Base-by-base conservation (phyloP, 2,797 vertebrate genomes). In the Eleutherodactylus coqui region DNA sequence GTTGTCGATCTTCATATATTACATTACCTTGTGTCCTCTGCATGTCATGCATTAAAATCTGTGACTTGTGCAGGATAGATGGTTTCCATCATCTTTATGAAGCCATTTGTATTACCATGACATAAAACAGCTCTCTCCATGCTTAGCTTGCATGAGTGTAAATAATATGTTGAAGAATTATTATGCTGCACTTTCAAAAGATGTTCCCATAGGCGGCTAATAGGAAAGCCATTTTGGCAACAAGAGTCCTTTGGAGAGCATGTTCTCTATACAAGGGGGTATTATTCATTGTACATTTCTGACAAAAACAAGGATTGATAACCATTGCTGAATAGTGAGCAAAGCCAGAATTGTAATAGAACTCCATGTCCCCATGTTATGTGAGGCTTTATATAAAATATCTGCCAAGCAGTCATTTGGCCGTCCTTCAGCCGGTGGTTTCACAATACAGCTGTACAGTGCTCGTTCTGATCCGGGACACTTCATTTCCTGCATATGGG, bases 91-190 rank as follows among this genome's bases (percentile, higher is more conserved):
- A 87, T 85, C 45, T 81, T 84, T 80, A 87, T 85, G 77, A 87
- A 85, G 82, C 75, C 45, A 87, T 87, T 83, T 73, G 70, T 79
- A 83, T 87, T 83, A 83, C 64, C 36, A 72, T 83, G 75, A 51
- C 75, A 80, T 75, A 24, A 51, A 41, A 75, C 38, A 27, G 47
- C 67, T 80, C 55, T 76, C 38, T 69, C 67, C 32, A 81, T 70
- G 70, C 82, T 87, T 87, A 81, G 82, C 86, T 85, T 84, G 77
- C 82, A 84, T 81, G 86, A 69, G 82, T 87, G 82, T 87, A 84
- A 84, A 87, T 87, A 87, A 84, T 77, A 87, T 87, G 86, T 75
- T 79, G 43, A 67, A 80, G 77, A 85, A 73, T 87, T 87, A 87
- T 81, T 85, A 79, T 79, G 58, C 77, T 81, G 38, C 86, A 76